Conservation (phyloP, 2,888 invertebrate species). For the Calliopum simillimum region DNA sequence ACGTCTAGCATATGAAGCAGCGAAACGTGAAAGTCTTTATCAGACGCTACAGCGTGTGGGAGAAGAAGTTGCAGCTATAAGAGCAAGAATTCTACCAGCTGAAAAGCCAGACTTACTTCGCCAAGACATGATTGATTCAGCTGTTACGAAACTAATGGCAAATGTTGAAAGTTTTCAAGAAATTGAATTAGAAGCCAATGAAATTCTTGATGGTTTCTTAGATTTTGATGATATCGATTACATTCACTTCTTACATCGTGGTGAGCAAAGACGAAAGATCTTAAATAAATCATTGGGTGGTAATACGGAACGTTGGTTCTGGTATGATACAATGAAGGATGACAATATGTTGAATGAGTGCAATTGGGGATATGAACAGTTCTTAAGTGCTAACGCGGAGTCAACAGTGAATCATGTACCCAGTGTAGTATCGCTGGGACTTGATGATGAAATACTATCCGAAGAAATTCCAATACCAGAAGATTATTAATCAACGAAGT, state of each 20-base stretch:
- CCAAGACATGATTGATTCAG: conserved; percentile 57
- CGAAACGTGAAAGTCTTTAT: conserved; percentile 60
- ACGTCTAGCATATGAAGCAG: conserved; percentile 69
- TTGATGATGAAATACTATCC: not conserved
- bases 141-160: conserved; percentile 51
- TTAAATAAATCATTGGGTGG: conserved; percentile 62
- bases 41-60: conserved; percentile 54
- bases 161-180: conserved; percentile 48
- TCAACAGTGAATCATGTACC: not conserved
- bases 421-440: not conserved
- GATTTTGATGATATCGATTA: conserved; percentile 55
- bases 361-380: conserved; percentile 54
- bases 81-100: conserved; percentile 65
- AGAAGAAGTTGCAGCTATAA: conserved; percentile 60
- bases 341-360: conserved; percentile 53
- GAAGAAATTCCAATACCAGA: not conserved
- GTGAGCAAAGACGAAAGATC: conserved; percentile 57
- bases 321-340: conserved; percentile 52
- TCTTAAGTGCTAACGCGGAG: conserved; percentile 29
- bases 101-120: conserved; percentile 66
- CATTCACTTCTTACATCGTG: conserved; percentile 61
- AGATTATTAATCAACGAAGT: conserved; percentile 10
- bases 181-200: conserved; percentile 49
- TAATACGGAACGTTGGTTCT: conserved; percentile 57
- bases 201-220: conserved; percentile 48